Conservation (phyloP, 2,113 vertebrate species). For the Rhinopomastus cyanomelas region DNA sequence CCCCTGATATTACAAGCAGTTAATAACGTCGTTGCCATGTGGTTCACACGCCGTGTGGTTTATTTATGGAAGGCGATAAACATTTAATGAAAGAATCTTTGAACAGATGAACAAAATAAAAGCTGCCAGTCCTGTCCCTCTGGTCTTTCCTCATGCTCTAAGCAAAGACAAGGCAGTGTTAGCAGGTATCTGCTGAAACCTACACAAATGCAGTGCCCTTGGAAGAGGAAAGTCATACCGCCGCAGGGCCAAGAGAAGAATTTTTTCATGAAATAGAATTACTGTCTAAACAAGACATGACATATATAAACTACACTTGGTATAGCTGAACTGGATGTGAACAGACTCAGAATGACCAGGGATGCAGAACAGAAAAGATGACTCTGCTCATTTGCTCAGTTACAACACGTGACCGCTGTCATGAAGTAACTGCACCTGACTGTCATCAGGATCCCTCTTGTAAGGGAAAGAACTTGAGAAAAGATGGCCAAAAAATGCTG, state of each 20-base stretch:
- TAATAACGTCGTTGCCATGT: conserved; percentile 46
- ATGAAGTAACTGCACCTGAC: neutral
- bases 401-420: neutral
- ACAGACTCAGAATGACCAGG: neutral
- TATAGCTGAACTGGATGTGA: neutral
- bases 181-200: neutral
- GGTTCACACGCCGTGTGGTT: neutral
- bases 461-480: neutral
- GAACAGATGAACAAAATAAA: conserved; percentile 50
- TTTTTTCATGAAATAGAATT: neutral
- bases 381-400: neutral
- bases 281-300: neutral
- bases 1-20: conserved; percentile 23
- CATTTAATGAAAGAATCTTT: conserved; percentile 49
- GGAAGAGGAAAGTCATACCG: neutral
- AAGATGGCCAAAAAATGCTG: neutral
- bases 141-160: neutral
- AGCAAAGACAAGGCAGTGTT: neutral
- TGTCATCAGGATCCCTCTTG: neutral
- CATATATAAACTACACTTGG: neutral
- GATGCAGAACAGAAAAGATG: neutral
- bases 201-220: neutral
- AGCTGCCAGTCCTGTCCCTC: neutral
- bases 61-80: conserved; percentile 41
- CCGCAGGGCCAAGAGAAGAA: neutral